These are phyloP conservation scores for Bilobella aurantiaca DNA, from an alignment of 1,140 invertebrate genomes.

Conservation along the genomic window DNA sequence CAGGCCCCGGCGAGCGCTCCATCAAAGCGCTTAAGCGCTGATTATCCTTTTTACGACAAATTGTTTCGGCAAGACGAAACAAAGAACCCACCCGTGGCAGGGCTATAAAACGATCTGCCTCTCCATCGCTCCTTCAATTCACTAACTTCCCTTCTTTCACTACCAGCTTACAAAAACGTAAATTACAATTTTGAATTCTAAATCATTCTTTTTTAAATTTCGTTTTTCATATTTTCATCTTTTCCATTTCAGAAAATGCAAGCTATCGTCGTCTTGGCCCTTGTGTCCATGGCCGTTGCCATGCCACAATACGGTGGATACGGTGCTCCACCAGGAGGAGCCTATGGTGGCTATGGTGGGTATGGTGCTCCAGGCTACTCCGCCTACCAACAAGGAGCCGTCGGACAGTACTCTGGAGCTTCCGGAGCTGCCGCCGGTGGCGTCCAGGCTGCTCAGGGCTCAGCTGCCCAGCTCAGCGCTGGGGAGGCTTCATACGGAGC, in stretches of 20 bases:
- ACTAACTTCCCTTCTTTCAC: no score
- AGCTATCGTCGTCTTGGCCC: background rate
- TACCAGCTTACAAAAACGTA: background rate
- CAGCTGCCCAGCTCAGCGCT: background rate
- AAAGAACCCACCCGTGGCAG: background rate
- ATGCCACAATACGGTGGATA: background rate
- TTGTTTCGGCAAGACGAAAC: background rate
- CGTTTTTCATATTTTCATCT: no score
- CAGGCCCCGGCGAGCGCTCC: no score
- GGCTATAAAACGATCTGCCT: background rate
- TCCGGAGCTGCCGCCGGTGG: background rate
- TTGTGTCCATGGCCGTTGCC: background rate
- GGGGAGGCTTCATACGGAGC: background rate
- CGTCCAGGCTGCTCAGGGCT: background rate
- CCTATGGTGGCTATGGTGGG: constrained; percentile 9
- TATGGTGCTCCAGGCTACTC: constrained; percentile 17
- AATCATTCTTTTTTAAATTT: no score
- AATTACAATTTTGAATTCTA: no score
- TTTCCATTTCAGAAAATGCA: background rate
- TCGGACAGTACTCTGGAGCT: background rate
- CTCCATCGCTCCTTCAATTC: no score
- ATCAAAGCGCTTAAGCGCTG: no score
- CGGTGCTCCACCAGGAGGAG: constrained; percentile 1
- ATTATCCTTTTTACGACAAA: no score
- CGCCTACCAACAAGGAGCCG: background rate